These are phyloP conservation scores for Tenrec ecaudatus DNA, from an alignment of 2,113 vertebrate species.

Conservation along the genomic window DNA sequence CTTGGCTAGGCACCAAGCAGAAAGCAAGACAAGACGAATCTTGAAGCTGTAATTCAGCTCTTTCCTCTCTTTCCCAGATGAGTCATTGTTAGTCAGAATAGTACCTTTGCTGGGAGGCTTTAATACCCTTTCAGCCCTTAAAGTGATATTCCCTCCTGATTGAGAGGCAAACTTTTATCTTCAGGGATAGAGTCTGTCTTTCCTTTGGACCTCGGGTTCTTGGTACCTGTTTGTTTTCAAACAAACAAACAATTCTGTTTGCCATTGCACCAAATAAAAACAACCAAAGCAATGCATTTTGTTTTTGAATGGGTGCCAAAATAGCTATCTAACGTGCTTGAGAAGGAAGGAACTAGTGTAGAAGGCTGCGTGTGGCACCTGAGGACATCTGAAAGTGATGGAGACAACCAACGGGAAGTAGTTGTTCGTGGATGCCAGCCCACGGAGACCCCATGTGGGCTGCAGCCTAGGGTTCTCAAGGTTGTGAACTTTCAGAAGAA, in stretches of 20 bases:
- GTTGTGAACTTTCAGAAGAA: background rate
- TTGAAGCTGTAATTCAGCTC: slow-evolving; percentile 47
- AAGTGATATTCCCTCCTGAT: slow-evolving; percentile 35
- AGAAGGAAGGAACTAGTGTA: background rate
- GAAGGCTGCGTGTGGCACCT: too few relatives aligned
- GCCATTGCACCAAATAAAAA: background rate
- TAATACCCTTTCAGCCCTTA: slow-evolving; percentile 49
- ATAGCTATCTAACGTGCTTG: background rate
- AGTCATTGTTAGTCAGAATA: slow-evolving; percentile 81
- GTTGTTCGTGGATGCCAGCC: too few relatives aligned
- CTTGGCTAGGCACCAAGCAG: slow-evolving; percentile 51
- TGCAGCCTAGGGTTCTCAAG: background rate
- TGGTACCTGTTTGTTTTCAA: background rate
- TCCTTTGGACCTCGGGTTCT: background rate
- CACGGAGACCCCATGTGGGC: too few relatives aligned
- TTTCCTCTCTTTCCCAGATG: slow-evolving; percentile 82
- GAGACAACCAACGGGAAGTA: too few relatives aligned
- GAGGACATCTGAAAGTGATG: too few relatives aligned
- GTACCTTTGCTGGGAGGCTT: slow-evolving; percentile 64
- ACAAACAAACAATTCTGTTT: background rate
- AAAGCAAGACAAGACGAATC: slow-evolving; percentile 83
- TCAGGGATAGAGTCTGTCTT: background rate
- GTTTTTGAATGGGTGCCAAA: background rate
- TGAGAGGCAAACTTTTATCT: background rate
- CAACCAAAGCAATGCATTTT: background rate